Evolutionary conservation across 2,113 vertebrate species (phyloP), one percentile per base, ranked within the genome.

Genomic region (Parus major): DNA sequence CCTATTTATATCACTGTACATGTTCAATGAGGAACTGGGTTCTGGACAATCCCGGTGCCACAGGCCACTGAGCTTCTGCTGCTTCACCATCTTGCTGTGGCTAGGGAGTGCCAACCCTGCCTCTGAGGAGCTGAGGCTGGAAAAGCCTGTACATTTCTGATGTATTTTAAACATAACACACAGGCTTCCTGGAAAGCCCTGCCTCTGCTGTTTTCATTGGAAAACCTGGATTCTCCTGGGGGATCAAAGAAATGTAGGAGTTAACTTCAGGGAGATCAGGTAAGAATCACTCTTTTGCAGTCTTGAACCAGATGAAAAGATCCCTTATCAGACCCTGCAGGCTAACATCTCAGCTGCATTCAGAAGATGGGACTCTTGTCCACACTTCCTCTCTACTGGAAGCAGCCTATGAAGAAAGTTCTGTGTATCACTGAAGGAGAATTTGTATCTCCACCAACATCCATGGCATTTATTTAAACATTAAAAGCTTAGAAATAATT

Each of bases 91-190:
- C 33, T 59, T 44, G 7, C n/a, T 68, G 42, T 29, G 41, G 20
- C 19, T 0, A 2, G 20, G 35, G 19, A 64, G 5, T 27, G 11
- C 4, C 29, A 94, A 1, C 18, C 36, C 15, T 33, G 15, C 18
- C n/a, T 52, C 25, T 55, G 46, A 3, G 35, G 6, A 78, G 25
- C 9, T 33, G 29, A 36, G 44, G 18, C 7, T 82, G 27, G 35
- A 60, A 69, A 14, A 90, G 3, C 3, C 33, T 50, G 12, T 9
- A 21, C 2, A 1, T 5, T 55, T 23, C 12, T 7, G 8, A 20
- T 44, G 20, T 72, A 29, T 41, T 66, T 64, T 25, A 15, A 47
- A n/a, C 28, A 5, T 10, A 53, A 27, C 0, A 0, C 0, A 0
- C 15, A 35, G 21, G 2, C 24, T 59, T 57, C 31, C 41, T 56